phyloP scores from a whole-genome alignment of 2,797 vertebrate species.

The Crax fasciolata region DNA sequence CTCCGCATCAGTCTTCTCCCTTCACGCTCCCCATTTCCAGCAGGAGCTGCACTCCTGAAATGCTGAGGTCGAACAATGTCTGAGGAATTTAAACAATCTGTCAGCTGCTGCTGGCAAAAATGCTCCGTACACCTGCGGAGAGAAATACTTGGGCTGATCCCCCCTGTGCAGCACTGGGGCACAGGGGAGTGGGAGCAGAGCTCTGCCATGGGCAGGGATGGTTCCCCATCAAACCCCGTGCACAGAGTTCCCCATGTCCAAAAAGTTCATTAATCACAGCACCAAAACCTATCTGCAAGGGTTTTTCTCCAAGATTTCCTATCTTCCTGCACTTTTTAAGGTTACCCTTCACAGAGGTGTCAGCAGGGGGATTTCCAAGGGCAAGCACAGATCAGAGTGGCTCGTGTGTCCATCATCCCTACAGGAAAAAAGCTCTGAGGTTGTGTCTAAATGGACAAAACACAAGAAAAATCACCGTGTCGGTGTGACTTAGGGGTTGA shows the following conservation, averaged over 20 bases:
- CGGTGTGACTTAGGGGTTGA: slow-evolving; percentile 60
- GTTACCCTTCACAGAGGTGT: neutral
- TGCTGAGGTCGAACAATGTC: neutral
- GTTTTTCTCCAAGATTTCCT: neutral
- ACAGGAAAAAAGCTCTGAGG: neutral
- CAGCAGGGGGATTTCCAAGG: neutral
- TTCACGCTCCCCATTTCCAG: neutral
- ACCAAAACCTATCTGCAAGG: neutral
- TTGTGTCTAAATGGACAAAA: slow-evolving; percentile 53
- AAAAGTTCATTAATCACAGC: neutral
- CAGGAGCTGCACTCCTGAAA: neutral
- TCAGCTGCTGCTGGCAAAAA: slow-evolving; percentile 48
- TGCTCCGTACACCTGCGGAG: slow-evolving; percentile 2
- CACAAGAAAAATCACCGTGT: slow-evolving; percentile 68
- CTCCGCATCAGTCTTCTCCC: neutral
- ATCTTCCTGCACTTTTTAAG: neutral
- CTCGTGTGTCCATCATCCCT: slow-evolving; percentile 2
- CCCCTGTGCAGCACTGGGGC: neutral
- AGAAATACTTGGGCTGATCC: neutral
- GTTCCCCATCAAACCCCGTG: neutral
- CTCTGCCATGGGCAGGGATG: neutral
- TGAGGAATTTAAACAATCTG: slow-evolving; percentile 55
- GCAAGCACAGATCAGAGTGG: neutral
- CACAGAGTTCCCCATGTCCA: accelerated
- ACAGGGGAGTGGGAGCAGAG: neutral